phyloP scores from a whole-genome alignment of 2,797 vertebrate genomes.

The Liasis olivaceus region DNA sequence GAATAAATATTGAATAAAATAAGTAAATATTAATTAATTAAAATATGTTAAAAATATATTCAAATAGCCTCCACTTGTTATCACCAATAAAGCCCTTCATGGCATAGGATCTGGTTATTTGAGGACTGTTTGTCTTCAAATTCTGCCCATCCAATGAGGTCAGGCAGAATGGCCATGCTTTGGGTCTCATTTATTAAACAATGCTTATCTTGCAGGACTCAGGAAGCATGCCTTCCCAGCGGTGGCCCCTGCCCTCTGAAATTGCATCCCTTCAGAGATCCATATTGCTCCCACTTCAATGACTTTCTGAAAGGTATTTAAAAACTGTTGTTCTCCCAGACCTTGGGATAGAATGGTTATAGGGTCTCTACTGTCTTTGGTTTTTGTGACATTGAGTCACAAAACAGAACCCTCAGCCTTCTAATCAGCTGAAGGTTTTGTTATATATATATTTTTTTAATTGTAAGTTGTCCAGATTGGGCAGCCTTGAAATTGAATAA shows the following conservation, averaged over 20 bases:
- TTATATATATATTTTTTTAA: background rate
- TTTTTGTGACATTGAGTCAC: background rate
- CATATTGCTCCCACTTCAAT: background rate
- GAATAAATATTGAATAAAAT: too few relatives aligned
- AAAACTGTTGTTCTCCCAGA: background rate
- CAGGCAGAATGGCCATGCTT: background rate
- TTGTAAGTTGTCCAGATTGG: background rate
- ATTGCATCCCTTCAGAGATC: background rate
- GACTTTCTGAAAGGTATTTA: background rate
- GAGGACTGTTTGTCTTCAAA: background rate
- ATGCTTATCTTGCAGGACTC: background rate
- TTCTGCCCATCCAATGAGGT: background rate
- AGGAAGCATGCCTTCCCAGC: background rate
- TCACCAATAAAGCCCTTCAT: too few relatives aligned
- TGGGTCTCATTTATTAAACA: background rate
- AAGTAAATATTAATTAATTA: too few relatives aligned
- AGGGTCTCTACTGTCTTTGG: background rate
- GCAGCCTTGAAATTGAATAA: background rate
- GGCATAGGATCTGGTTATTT: too few relatives aligned
- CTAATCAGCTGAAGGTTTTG: background rate
- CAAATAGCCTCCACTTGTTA: too few relatives aligned
- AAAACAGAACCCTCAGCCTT: background rate
- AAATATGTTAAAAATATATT: too few relatives aligned
- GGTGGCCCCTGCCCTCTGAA: background rate
- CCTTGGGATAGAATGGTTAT: background rate